These are phyloP conservation scores for Pholis gunnellus DNA, from an alignment of 2,113 vertebrate species.

Conservation along the genomic window DNA sequence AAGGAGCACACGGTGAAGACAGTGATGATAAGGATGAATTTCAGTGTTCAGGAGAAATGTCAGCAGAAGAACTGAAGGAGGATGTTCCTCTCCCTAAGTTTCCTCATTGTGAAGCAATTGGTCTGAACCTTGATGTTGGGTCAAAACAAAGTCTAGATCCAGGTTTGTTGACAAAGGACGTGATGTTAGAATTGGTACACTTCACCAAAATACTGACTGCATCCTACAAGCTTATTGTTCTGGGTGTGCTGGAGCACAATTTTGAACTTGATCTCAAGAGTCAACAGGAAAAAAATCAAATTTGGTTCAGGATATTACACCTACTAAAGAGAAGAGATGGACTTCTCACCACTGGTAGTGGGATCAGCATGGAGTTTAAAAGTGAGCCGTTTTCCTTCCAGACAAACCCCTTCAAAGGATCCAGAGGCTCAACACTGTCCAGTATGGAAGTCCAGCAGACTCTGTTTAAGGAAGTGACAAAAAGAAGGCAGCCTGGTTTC, in stretches of 20 bases:
- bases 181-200: constrained; percentile 46
- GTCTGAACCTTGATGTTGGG: constrained; percentile 28
- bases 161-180: constrained; percentile 19
- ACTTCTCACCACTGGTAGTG: background rate
- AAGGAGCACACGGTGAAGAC: background rate
- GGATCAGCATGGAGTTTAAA: constrained; percentile 2
- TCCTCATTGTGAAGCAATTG: constrained; percentile 41
- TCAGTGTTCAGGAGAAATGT: background rate
- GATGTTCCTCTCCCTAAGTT: background rate
- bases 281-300: background rate
- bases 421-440: background rate
- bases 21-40: constrained; percentile 15
- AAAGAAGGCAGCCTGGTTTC: constrained; percentile 10
- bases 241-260: constrained; percentile 37
- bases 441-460: background rate
- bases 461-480: constrained; percentile 1
- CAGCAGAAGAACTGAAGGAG: constrained; percentile 9
- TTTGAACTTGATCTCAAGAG: constrained; percentile 34
- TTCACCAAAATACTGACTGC: constrained; percentile 8
- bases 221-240: constrained; percentile 29
- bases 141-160: constrained; percentile 43
- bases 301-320: background rate
- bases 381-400: background rate
- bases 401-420: constrained; percentile 2
- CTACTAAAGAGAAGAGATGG: constrained; percentile 17